Base-by-base conservation (phyloP, 2,797 vertebrate species). In the Chelmon rostratus region DNA sequence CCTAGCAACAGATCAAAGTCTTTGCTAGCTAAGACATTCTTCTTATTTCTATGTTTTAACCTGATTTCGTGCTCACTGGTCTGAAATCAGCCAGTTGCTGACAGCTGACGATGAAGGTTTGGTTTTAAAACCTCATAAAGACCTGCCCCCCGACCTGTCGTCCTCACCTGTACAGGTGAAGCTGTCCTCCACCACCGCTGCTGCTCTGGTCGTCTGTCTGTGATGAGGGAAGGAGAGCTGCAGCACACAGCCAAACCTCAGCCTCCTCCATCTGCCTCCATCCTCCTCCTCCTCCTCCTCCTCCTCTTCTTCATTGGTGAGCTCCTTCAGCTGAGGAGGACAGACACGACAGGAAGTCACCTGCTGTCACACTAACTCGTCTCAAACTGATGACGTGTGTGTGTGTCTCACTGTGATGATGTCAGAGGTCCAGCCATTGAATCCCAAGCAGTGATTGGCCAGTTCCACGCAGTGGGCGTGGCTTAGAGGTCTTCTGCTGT, bases 391-490 rank as follows among this genome's bases (percentile, higher is more conserved):
- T 35, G 6, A 13, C 0, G 11, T 11, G n/a, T n/a, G n/a, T n/a
- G 25, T 21, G 19, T 19, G n/a, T 74, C 88, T 95, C 89, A 98
- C 97, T 18, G 91, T 94, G 81, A 97, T 81, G 74, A 98, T 95
- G 72, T 84, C 93, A 85, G 95, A 96, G 71, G 91, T 96, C 96
- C 97, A 98, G 40, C 96, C 95, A 0, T 95, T 95, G 71, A 97
- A 98, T 38, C 97, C 96, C 40, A 97, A 93, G 89, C 94, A 96
- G 89, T 96, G 92, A 93, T 97, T 97, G 78, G 97, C 97, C 84
- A 98, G 63, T 23, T 96, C 94, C 82, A 96, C 90, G 79, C 97
- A 98, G 80, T 88, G 95, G 86, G 90, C 79, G 74, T 95, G 95
- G 74, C 90, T 95, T 25, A 97, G 92, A 37, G 88, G 79, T 53